Base-by-base conservation (phyloP, 2,888 invertebrate genomes). In the Chironomus riparius region DNA sequence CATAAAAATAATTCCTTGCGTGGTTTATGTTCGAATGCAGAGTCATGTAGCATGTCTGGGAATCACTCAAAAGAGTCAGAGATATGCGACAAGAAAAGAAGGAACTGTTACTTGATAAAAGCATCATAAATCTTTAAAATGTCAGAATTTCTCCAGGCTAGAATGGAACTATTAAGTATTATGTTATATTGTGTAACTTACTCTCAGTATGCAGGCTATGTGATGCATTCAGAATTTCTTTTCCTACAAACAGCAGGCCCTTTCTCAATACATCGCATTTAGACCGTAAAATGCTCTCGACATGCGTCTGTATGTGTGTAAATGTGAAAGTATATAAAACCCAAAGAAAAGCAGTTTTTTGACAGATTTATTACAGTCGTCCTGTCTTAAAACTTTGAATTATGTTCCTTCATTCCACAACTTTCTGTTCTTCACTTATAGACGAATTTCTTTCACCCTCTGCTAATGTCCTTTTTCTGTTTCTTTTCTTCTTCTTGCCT, bases 301-400 rank as follows among this genome's bases (percentile, higher is more conserved):
- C 18, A n/a, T 72, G 22, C 62, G n/a, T 2, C 38, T 12, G 72
- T 65, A 65, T 24, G 12, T 72, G 61, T 72, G 38, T 50, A 21
- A 61, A 5, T 50, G 56, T 24, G 71, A 6, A 56, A 70, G 72
- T 62, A 61, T 62, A 72, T 72, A 50, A 72, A 72, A 50, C 61
- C 72, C 56, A 15, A 56, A 72, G 65, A 21, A 38, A 65, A 65
- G 72, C 72, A 72, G 62, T 72, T 62, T 72, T 72, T 24, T 72
- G 72, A 72, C 72, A 72, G 72, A 72, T 72, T 72, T 72, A 72
- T 72, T 72, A 72, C 72, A 72, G 61, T 72, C 72, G 61, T 61
- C 61, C 72, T 72, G 72, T 72, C 72, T 72, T 72, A 72, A 38
- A 62, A 72, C 72, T 72, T 62, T 72, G 72, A 72, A 72, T 72